phyloP scores from a whole-genome alignment of 2,888 invertebrate species.

The Sicus ferrugineus region DNA sequence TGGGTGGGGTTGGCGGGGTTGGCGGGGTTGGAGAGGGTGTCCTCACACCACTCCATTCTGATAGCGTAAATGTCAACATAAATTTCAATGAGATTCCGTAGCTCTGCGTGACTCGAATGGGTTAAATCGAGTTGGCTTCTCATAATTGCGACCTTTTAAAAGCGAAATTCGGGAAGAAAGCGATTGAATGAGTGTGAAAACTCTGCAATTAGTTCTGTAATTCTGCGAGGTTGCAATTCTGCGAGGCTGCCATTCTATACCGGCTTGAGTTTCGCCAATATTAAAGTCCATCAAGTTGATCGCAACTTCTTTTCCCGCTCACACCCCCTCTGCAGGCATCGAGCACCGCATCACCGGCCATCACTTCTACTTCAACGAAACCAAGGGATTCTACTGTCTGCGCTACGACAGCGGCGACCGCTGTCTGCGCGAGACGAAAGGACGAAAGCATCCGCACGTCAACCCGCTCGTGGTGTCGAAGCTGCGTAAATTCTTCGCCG shows the following conservation, averaged over 20 bases:
- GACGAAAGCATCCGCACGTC: slow-evolving; percentile 84
- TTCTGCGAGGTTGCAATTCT: background rate
- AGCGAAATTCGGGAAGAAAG: no score
- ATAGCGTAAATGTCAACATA: no score
- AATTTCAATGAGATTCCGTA: no score
- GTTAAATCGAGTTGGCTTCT: no score
- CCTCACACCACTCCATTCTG: no score
- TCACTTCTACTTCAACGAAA: slow-evolving; percentile 96
- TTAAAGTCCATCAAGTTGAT: background rate
- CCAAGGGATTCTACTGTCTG: slow-evolving; percentile 94
- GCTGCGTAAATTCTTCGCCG: slow-evolving; percentile 84
- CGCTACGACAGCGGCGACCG: slow-evolving; percentile 84
- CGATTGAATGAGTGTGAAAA: no score
- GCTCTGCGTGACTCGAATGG: no score
- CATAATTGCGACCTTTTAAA: no score
- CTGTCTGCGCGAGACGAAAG: slow-evolving; percentile 84
- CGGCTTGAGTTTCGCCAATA: no score
- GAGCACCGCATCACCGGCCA: slow-evolving; percentile 75
- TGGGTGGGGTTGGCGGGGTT: no score
- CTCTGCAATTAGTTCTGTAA: background rate
- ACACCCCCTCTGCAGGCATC: slow-evolving; percentile 52
- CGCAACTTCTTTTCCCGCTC: background rate
- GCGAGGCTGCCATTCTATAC: background rate
- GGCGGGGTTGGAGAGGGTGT: no score
- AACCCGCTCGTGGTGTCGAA: slow-evolving; percentile 81